These are phyloP conservation scores for Pipra filicauda DNA, from an alignment of 2,113 vertebrate genomes.

Conservation along the genomic window DNA sequence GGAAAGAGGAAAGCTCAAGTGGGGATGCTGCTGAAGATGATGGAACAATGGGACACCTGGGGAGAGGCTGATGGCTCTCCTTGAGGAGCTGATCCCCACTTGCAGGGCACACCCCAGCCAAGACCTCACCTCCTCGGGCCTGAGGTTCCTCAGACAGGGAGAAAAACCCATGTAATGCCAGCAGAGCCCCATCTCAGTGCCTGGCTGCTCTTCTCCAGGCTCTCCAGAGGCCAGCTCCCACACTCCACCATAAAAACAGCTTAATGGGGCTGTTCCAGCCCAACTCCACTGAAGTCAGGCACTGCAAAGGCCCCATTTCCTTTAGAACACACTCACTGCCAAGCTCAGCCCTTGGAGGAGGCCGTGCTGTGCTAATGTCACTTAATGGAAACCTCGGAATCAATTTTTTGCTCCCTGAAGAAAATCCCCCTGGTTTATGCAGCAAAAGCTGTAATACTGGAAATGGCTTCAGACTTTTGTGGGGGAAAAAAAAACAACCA, in stretches of 20 bases:
- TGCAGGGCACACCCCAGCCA: neutral
- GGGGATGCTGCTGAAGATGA: neutral
- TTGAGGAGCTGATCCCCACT: neutral
- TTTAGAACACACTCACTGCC: neutral
- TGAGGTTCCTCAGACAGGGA: neutral
- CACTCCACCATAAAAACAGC: neutral
- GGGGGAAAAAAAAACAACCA: neutral
- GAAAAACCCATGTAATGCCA: neutral
- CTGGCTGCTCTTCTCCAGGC: neutral
- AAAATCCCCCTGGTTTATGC: constrained; percentile 70
- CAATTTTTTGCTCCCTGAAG: constrained; percentile 72
- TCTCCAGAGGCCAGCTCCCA: neutral
- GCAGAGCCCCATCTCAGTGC: neutral
- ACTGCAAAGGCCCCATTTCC: constrained; percentile 7
- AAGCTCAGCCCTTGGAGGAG: constrained; percentile 57
- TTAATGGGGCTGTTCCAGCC: constrained; percentile 28
- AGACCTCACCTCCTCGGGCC: neutral
- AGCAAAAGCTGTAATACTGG: constrained; percentile 63
- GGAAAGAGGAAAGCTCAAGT: too few species aligned
- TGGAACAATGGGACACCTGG: fast-evolving
- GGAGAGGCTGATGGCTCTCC: neutral
- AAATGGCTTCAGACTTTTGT: constrained; percentile 60
- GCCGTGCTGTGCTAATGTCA: constrained; percentile 73
- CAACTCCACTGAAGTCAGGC: neutral
- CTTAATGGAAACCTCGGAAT: constrained; percentile 74